Evolutionary conservation across 2,888 invertebrate species (phyloP), one percentile per base, ranked within the genome.

Genomic region (Epirrhoe alternata): DNA sequence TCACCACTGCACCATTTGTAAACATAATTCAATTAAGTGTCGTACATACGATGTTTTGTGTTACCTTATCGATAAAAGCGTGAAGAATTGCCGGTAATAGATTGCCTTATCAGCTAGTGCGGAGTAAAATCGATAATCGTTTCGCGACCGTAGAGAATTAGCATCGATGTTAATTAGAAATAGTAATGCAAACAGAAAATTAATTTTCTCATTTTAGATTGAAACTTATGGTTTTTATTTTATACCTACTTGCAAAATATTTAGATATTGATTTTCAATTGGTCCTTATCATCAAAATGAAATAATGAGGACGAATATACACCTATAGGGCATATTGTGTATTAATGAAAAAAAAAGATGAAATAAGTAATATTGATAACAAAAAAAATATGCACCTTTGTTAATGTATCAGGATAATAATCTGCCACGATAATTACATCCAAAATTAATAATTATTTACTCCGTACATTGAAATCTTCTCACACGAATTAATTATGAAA

Each of bases 1-100:
- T 66, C 67, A 70, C 68, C 68, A 71, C 68, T 74, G 45, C 54
- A 53, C 55, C 57, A 51, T 51, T 79, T 84, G 86, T 88, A 88
- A 89, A 90, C 88, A 89, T 90, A 90, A 90, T 91, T 89, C 86
- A 91, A 91, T 91, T 90, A 91, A 88, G 81, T 70, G 69, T 33
- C 69, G 33, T 61, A 68, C 68, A 68, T 33, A 61, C 60, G 50
- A 61, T 71, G 67, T 74, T 72, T 62, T 74, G 64, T 72, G 3
- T 24, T 70, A 56, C 72, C 73, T 87, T 88, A 88, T 89, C 87
- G 77, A 60, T 61, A 71, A 72, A 81, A 63, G 78, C 78, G 82
- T 80, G 76, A 78, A 80, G 76, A 87, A 88, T 84, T 76, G 73
- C 66, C 58, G 69, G 76, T 85, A 86, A 86, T 84, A 84, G 83